Evolutionary conservation across 2,888 invertebrate species (phyloP), one percentile per base, ranked within the genome.

Genomic region (Lordiphosa andalusiaca): DNA sequence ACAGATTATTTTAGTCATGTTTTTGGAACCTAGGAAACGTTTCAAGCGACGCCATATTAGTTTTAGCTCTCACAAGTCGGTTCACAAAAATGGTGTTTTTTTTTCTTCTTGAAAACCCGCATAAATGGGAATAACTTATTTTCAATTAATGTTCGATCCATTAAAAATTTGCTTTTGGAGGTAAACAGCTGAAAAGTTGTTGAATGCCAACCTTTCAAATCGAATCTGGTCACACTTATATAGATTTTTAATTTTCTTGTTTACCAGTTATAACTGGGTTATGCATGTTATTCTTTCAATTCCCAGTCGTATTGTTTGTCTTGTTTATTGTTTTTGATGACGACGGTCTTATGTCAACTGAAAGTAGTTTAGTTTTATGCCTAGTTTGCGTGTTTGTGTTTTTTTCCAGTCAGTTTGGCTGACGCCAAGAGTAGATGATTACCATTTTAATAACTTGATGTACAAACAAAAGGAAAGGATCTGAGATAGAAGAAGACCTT

Each of bases 371-470:
- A 55, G 56, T 67, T 67, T 67, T 83, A 64, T 64, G 70, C 59
- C 25, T 59, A 53, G 42, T 68, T 75, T 37, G 83, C 80, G 76
- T 83, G 76, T 59, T 61, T 63, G 38, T 37, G 23, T 23, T 52
- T 39, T 10, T 5, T 40, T 30, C 30, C 1, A 44, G 44, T 13
- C 30, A n/a, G 33, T 33, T 3, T 44, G 0, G 3, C 52, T 63
- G 82, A 71, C 82, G 47, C 44, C 53, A 46, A 10, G 13, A 33
- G 5, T 16, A 63, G 49, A 65, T 68, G 51, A 57, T 72, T 78
- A 56, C 61, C 62, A 83, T 64, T 77, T 68, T 69, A 69, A 73
- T 80, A 76, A 65, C 67, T 58, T 51, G 53, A 37, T 56, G 44
- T 13, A 44, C 35, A 48, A 12, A 44, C 35, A 60, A 49, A 37